Percentiles rank a stretch among this genome's conserved stretches.
Conservation (phyloP, 2,797 vertebrate genomes). For the Enteromius treurensis region DNA sequence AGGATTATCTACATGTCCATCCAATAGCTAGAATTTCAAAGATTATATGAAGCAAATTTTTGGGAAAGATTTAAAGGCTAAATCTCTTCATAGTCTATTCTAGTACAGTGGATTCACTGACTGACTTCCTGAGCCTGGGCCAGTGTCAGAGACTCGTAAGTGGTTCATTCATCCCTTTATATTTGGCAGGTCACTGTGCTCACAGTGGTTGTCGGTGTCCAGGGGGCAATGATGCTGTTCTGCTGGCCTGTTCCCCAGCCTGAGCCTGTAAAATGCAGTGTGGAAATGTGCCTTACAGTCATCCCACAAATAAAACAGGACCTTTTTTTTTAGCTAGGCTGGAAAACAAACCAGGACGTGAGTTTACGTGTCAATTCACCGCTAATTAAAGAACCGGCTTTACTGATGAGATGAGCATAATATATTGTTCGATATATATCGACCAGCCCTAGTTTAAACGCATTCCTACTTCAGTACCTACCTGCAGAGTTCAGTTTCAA, state of each 20-base stretch:
- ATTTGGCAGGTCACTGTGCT: slow-evolving; percentile 62
- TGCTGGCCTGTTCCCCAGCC: slow-evolving; percentile 59
- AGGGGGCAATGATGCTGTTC: slow-evolving; percentile 63
- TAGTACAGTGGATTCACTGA: slow-evolving; percentile 25
- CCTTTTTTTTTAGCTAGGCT: slow-evolving; percentile 1
- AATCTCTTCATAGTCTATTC: slow-evolving; percentile 21
- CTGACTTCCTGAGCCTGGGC: slow-evolving; percentile 61
- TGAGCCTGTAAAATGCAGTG: slow-evolving; percentile 25
- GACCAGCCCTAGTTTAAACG: not conserved
- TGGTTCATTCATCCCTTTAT: slow-evolving; percentile 60
- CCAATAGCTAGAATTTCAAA: slow-evolving; percentile 22
- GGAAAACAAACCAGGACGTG: slow-evolving; percentile 41
- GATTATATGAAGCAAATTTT: slow-evolving; percentile 6
- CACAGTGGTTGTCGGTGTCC: slow-evolving; percentile 58
- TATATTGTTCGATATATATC: too few species aligned
- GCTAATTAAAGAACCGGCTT: too few species aligned
- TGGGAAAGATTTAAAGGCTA: not conserved
- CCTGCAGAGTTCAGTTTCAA: not conserved
- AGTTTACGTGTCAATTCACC: slow-evolving; percentile 27
- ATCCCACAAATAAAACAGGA: not conserved
- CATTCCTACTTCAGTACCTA: not conserved
- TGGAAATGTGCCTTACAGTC: slow-evolving; percentile 59
- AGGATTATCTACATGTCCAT: not conserved
- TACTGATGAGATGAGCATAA: too few species aligned
- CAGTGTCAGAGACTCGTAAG: slow-evolving; percentile 65